phyloP scores from a whole-genome alignment of 2,113 vertebrate species.

The Dendrocopos noguchii region DNA sequence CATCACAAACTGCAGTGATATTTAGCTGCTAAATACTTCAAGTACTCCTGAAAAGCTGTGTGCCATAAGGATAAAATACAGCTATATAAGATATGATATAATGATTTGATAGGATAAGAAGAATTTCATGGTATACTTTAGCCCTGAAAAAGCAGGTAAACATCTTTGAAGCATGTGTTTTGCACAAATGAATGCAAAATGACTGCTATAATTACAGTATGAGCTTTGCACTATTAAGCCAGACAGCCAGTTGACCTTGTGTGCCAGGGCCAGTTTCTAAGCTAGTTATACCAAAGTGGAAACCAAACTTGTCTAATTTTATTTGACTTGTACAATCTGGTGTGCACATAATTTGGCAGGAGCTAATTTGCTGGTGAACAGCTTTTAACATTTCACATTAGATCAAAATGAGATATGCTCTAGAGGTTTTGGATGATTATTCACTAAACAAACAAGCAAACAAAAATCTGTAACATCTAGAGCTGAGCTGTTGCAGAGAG shows the following conservation, averaged over 20 bases:
- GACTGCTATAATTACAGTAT: conserved; percentile 7
- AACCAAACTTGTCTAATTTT: conserved; percentile 33
- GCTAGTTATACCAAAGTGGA: neutral
- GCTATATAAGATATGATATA: neutral
- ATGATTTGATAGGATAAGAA: neutral
- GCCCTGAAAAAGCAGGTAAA: neutral
- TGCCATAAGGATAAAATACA: neutral
- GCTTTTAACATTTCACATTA: conserved; percentile 59
- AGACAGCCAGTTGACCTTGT: neutral
- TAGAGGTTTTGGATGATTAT: conserved; percentile 42
- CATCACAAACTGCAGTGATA: neutral
- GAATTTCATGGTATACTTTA: neutral
- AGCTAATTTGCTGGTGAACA: conserved; percentile 42
- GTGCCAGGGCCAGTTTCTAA: neutral
- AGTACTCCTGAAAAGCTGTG: neutral
- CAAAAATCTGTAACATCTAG: neutral
- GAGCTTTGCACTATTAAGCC: neutral
- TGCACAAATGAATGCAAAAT: neutral
- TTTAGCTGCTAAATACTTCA: neutral
- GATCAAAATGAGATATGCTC: conserved; percentile 32
- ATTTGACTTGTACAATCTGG: conserved; percentile 44
- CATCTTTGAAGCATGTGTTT: neutral
- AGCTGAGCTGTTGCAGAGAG: neutral
- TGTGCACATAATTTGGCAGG: conserved; percentile 23
- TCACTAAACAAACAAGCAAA: conserved; percentile 53